Evolutionary conservation across 2,797 vertebrate genomes (phyloP).

Genomic region (Orientallactaga sibirica): DNA sequence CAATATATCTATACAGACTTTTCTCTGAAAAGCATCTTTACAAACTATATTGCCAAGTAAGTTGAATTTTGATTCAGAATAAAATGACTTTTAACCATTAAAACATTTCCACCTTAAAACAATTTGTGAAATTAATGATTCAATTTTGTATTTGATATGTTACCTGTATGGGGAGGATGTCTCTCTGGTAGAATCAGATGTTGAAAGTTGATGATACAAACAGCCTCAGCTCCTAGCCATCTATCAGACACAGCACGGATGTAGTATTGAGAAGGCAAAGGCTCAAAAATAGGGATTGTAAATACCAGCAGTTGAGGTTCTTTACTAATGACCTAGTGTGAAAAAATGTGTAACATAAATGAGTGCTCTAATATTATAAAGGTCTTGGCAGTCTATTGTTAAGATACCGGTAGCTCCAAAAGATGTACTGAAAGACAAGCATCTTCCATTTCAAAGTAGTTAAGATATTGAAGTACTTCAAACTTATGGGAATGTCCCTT

Average conservation of each 20-base stretch:
- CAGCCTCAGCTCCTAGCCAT: conserved; percentile 96
- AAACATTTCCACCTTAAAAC: neutral
- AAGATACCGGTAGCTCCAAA: neutral
- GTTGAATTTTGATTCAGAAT: conserved; percentile 26
- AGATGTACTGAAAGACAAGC: conserved; percentile 37
- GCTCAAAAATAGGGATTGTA: conserved; percentile 99
- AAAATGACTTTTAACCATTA: conserved; percentile 52
- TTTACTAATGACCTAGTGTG: conserved; percentile 92
- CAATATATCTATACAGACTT: neutral
- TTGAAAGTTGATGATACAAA: conserved; percentile 98
- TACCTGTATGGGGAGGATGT: conserved; percentile 99
- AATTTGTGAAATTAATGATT: conserved; percentile 59
- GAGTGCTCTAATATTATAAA: conserved; percentile 19
- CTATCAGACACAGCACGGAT: conserved; percentile 97
- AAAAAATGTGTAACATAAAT: conserved; percentile 73
- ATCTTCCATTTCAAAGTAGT: conserved; percentile 10
- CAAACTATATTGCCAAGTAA: neutral
- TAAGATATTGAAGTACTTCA: conserved; percentile 24
- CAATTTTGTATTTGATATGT: conserved; percentile 45
- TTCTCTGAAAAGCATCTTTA: conserved; percentile 16
- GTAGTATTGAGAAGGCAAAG: conserved; percentile 98
- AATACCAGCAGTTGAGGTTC: conserved; percentile 96
- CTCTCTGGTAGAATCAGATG: conserved; percentile 98
- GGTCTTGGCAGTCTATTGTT: neutral
- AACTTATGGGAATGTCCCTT: neutral